Evolutionary conservation across 2,888 invertebrate species (phyloP).

Genomic region (Leucophenga montana): DNA sequence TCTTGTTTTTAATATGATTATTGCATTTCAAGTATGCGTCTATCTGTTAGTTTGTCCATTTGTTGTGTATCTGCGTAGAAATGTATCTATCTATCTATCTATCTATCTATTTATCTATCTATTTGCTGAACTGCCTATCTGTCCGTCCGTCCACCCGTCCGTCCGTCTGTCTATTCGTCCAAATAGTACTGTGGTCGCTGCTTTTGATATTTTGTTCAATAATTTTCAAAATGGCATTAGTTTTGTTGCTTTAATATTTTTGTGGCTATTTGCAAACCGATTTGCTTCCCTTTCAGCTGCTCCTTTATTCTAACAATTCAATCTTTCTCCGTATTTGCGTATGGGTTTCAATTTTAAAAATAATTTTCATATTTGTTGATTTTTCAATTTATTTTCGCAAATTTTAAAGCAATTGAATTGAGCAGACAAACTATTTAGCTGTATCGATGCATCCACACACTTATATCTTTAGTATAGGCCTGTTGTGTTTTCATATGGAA

Average conservation of each 20-base stretch:
- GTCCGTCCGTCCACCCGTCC: no score
- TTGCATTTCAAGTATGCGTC: constrained; percentile 60
- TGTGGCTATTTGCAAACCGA: not conserved
- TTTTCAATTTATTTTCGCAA: constrained; percentile 22
- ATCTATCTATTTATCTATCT: not conserved
- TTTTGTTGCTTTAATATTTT: not conserved
- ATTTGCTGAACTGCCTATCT: not conserved
- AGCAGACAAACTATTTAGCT: not conserved
- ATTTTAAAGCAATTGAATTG: constrained; percentile 22
- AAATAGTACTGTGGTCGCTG: no score
- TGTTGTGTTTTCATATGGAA: not conserved
- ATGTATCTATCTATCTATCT: not conserved
- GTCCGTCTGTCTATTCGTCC: not conserved
- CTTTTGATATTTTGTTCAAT: no score
- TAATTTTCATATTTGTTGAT: constrained; percentile 19
- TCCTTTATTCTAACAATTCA: not conserved
- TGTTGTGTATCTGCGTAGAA: not conserved
- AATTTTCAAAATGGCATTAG: no score
- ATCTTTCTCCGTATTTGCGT: not conserved
- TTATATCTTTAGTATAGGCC: not conserved
- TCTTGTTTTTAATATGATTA: constrained; percentile 67
- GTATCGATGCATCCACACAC: not conserved
- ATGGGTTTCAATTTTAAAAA: constrained; percentile 11
- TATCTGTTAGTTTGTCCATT: not conserved
- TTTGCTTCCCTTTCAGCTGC: no score